A percentile compares a stretch with the other conserved stretches of the same genome.
These are phyloP conservation scores for Steinernema scapterisci DNA, from an alignment of 2,888 invertebrate genomes.

Conservation along the genomic window DNA sequence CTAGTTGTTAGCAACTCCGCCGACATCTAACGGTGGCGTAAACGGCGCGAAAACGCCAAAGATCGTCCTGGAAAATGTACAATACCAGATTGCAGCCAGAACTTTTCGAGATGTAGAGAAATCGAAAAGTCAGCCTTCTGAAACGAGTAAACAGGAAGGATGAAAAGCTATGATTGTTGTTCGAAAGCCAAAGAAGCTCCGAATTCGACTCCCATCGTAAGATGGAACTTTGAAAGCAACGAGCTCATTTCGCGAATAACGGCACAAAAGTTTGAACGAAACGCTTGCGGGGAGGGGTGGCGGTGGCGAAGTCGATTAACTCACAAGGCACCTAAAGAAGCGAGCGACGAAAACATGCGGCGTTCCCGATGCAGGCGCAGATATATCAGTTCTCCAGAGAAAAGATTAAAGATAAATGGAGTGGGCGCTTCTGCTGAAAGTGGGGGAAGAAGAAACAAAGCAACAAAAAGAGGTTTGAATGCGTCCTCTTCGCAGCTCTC, in stretches of 20 bases:
- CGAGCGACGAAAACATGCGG: slow-evolving; percentile 14
- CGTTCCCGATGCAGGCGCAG: background rate
- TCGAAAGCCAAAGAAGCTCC: no score
- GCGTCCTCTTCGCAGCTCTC: background rate
- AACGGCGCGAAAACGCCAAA: background rate
- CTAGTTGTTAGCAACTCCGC: background rate
- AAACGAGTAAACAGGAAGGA: background rate
- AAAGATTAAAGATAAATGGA: slow-evolving; percentile 11
- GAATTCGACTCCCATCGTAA: no score
- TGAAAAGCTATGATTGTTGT: no score
- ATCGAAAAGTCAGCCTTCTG: background rate
- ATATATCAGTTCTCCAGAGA: background rate
- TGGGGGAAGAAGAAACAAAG: background rate
- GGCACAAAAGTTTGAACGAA: background rate
- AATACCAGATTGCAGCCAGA: background rate
- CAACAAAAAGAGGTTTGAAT: background rate
- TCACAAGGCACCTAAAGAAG: background rate
- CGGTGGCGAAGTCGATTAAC: slow-evolving; percentile 22
- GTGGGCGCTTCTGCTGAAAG: background rate
- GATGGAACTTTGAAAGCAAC: no score
- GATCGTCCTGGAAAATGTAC: background rate
- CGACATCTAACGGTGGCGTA: slow-evolving; percentile 23
- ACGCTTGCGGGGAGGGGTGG: background rate
- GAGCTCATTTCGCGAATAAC: background rate
- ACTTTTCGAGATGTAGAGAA: background rate